phyloP scores from a whole-genome alignment of 92 coral and sea anemone genomes.

The Epizoanthus scotinus region DNA sequence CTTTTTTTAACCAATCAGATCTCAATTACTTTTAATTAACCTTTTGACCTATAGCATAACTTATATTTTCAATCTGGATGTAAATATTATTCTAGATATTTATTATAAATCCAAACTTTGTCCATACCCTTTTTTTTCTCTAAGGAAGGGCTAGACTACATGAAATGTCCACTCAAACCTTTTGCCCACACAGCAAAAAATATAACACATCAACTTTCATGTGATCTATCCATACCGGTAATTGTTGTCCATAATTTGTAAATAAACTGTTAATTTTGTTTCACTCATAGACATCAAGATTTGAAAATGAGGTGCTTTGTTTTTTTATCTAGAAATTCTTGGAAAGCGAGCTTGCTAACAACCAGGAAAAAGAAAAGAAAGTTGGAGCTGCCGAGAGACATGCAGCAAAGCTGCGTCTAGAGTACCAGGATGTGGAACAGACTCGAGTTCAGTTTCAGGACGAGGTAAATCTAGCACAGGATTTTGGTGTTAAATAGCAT shows the following conservation, averaged over 20 bases:
- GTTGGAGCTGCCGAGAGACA: conserved; percentile 90
- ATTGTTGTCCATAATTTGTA: not conserved
- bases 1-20: no score
- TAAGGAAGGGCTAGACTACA: no score
- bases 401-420: conserved; percentile 90
- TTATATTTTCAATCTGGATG: no score
- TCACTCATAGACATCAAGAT: not conserved
- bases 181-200: no score
- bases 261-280: not conserved
- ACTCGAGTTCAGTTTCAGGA: conserved; percentile 94
- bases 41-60: no score
- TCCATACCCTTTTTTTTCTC: no score
- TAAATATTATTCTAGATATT: no score
- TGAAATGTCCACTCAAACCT: no score
- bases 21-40: no score
- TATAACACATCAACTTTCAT: no score
- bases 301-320: not conserved
- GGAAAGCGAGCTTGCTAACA: conserved; percentile 92
- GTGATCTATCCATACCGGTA: no score
- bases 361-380: conserved; percentile 96
- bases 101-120: no score
- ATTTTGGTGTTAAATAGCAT: not conserved
- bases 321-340: conserved; percentile 74
- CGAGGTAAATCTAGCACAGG: conserved; percentile 62
- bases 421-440: conserved; percentile 93